These are phyloP conservation scores for Limnephilus rhombicus DNA, from an alignment of 2,888 invertebrate species.

Conservation along the genomic window DNA sequence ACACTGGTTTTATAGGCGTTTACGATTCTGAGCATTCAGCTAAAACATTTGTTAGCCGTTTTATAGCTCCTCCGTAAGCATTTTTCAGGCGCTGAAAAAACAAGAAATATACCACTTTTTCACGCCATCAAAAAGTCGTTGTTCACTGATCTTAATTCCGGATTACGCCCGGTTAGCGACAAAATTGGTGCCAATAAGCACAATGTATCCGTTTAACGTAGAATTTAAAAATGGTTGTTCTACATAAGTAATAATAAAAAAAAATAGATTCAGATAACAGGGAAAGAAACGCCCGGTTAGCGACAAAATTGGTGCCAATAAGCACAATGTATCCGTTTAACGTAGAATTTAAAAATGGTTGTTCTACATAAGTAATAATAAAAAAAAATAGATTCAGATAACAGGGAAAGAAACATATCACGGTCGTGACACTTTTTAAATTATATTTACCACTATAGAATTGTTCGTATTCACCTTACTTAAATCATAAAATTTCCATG, in stretches of 20 bases:
- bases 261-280: background rate
- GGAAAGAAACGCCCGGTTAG: background rate
- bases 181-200: background rate
- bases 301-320: background rate
- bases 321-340: background rate
- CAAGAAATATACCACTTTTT: background rate
- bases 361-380: background rate
- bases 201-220: background rate
- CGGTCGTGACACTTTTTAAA: background rate
- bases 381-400: background rate
- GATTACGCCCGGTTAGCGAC: background rate
- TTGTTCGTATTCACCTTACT: background rate
- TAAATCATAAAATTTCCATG: background rate
- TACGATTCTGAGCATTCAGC: background rate
- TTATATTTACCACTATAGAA: background rate
- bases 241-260: background rate
- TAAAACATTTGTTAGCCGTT: constrained; percentile 12
- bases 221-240: background rate
- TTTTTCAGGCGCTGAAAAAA: constrained; percentile 6
- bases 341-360: background rate
- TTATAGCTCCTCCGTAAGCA: background rate
- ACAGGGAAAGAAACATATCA: background rate
- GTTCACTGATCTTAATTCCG: background rate
- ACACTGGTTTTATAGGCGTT: background rate
- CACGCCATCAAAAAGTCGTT: background rate